A percentile compares a stretch with the other conserved stretches of the same genome.
Conservation (phyloP, 2,113 vertebrate genomes). For the Macrotis lagotis region DNA sequence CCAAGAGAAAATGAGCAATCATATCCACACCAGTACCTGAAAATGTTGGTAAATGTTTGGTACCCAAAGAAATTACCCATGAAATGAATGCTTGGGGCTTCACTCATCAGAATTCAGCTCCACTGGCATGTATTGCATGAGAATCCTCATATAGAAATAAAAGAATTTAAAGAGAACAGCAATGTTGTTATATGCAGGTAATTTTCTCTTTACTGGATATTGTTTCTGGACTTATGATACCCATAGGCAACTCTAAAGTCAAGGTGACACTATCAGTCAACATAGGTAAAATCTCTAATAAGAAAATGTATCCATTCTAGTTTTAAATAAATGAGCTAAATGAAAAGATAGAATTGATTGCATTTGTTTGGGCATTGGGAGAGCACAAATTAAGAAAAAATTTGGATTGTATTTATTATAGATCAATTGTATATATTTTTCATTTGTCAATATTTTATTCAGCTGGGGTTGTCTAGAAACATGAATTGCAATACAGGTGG, state of each 20-base stretch:
- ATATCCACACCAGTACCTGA: background rate
- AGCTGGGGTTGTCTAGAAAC: background rate
- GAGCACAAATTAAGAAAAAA: background rate
- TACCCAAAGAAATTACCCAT: constrained; percentile 71
- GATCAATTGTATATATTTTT: background rate
- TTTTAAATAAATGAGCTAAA: constrained; percentile 29
- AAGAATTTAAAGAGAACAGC: constrained; percentile 31
- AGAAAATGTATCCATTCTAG: background rate
- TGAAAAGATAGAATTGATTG: background rate
- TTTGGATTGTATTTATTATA: background rate
- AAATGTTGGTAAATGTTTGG: constrained; percentile 45
- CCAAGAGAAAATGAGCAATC: constrained; percentile 44
- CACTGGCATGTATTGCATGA: constrained; percentile 43
- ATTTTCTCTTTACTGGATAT: constrained; percentile 32
- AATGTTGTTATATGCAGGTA: background rate
- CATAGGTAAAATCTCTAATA: background rate
- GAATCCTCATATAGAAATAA: constrained; percentile 65
- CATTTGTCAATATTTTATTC: background rate
- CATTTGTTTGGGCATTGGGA: constrained; percentile 25
- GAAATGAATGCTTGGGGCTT: constrained; percentile 52
- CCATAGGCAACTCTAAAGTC: background rate
- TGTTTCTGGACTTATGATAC: background rate
- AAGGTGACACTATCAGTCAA: background rate
- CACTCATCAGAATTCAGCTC: constrained; percentile 53
- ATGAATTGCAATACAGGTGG: background rate